Base-by-base conservation (phyloP, 2,797 vertebrate genomes). In the Xiphorhynchus erythropygius region DNA sequence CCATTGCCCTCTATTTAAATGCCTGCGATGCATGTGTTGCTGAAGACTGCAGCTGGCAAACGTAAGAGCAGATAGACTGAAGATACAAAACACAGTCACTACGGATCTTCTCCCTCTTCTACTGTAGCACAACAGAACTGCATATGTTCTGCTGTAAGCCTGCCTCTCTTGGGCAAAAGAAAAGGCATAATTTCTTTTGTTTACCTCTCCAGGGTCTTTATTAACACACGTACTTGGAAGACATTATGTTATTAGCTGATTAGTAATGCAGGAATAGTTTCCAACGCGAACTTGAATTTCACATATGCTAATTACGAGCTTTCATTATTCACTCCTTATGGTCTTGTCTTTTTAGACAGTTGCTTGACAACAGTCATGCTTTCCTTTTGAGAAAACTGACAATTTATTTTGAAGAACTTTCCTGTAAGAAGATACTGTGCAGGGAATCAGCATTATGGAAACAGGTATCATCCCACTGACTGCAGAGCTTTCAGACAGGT, bases 251-350 rank as follows among this genome's bases (percentile, higher is more conserved):
- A 95, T 93, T 94, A 95, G 86, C 85, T 94, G 84, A 96, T 96
- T 90, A 95, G 93, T 83, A 93, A 94, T 89, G 94, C 93, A 85
- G 93, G 92, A 95, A 94, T 77, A 68, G 39, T 92, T 96, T 96
- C 60, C 91, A 87, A 78, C 37, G 15, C 35, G 62, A 95, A 68
- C 82, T 92, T 68, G 68, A 87, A 85, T 92, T 95, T 92, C 78
- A 87, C 90, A 90, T 94, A 94, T 92, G 89, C 52, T 81, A 75
- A 4, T 12, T 64, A 92, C 71, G 67, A 93, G 68, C 60, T 80
- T 95, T 92, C 68, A 62, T 92, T 94, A 93, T 92, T 91, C 23
- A 8, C 49, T 93, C 94, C 93, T 95, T 97, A 94, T 93, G 92
- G 84, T 92, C 92, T 91, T 68, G 33, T 87, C 86, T 92, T 95